phyloP scores from a whole-genome alignment of 53 echinoderm and acorn worm species.

The Astropecten irregularis region DNA sequence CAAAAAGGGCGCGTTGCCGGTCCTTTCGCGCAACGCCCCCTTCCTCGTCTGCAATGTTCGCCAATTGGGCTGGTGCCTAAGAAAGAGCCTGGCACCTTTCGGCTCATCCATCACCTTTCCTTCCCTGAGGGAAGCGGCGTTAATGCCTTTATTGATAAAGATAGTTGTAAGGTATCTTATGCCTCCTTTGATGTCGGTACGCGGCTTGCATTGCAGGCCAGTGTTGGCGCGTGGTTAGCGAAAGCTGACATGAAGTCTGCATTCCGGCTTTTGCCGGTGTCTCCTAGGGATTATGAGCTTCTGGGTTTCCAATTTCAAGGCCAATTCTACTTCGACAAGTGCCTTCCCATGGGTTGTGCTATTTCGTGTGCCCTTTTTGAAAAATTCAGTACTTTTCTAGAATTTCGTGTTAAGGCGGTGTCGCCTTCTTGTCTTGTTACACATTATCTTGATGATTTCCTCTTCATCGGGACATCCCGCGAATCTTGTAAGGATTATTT shows the following conservation, averaged over 20 bases:
- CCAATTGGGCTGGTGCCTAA: not conserved
- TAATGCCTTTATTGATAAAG: slow-evolving; percentile 6
- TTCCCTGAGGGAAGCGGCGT: not conserved
- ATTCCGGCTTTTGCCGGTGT: slow-evolving; percentile 19
- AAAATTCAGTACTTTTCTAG: slow-evolving; percentile 1
- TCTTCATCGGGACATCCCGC: not conserved
- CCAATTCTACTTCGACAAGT: not conserved
- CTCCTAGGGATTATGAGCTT: slow-evolving; percentile 3
- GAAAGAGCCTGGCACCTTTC: not conserved
- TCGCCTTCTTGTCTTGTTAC: not conserved
- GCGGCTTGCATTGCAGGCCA: too few relatives aligned
- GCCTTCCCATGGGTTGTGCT: slow-evolving; percentile 16
- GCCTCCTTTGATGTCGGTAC: not conserved
- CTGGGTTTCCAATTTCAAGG: not conserved
- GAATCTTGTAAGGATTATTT: not conserved
- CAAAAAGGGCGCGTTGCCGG: too few relatives aligned
- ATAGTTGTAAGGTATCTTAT: not conserved
- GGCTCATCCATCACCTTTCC: slow-evolving; percentile 7
- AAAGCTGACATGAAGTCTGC: slow-evolving; percentile 45
- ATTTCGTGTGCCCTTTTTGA: slow-evolving; percentile 46
- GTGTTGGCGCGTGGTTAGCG: slow-evolving; percentile 6
- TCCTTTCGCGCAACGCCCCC: not conserved
- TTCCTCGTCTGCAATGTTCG: slow-evolving; percentile 13
- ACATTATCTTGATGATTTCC: slow-evolving; percentile 9
- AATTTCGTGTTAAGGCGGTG: not conserved